Conservation (phyloP, 2,888 invertebrate genomes). For the Drosophila buzzatii region DNA sequence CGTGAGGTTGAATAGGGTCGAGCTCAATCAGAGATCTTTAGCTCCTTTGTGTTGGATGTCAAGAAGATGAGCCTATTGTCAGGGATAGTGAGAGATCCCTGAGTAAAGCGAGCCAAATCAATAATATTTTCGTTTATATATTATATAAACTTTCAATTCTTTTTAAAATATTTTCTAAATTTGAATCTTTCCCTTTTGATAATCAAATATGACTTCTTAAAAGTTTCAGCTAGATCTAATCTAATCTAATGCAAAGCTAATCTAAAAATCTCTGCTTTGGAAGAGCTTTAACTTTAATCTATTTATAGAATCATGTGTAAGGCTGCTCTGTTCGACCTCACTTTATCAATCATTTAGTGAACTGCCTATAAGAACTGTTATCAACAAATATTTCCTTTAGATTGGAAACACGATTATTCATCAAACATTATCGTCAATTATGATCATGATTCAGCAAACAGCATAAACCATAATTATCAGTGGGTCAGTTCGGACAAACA, state of each 20-base stretch:
- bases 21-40: conserved; percentile 4
- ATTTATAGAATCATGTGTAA: background rate
- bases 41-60: background rate
- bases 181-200: no score
- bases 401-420: background rate
- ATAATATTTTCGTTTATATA: background rate
- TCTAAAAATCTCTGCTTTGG: background rate
- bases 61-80: background rate
- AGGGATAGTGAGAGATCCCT: no score
- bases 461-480: background rate
- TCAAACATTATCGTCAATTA: background rate
- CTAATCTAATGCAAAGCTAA: background rate
- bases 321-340: background rate
- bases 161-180: no score
- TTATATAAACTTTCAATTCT: background rate
- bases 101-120: background rate
- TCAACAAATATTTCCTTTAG: background rate
- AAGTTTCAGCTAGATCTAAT: background rate
- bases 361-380: background rate
- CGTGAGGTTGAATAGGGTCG: conserved; percentile 9
- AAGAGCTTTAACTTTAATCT: background rate
- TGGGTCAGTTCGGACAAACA: conserved; percentile 3
- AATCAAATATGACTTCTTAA: background rate
- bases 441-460: conserved; percentile 2
- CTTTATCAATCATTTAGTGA: background rate